Evolutionary conservation across 2,888 invertebrate species (phyloP), one percentile per base, ranked within the genome.

Genomic region (Tridacna crocea): DNA sequence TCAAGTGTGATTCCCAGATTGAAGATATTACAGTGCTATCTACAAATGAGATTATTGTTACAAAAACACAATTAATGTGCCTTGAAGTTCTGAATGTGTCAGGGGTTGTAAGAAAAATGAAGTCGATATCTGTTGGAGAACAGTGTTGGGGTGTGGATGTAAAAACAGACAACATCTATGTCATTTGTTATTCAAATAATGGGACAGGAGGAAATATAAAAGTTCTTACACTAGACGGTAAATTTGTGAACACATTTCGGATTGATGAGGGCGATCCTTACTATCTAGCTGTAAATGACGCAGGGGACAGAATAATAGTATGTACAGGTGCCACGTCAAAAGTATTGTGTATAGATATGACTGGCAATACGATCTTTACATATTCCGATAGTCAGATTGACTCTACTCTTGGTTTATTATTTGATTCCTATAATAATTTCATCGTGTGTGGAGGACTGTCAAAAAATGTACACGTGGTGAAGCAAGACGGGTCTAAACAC

Each of bases 391-490:
- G 8, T 2, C 4, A 47, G 11, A 3, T 68, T 0, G 10, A 68
- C 11, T 15, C 4, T 17, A 0, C 47, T 17, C n/a, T 15, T 3
- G 68, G 68, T 68, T 6, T 68, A 27, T 6, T 47, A 3, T 15
- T 68, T 46, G 68, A 68, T n/a, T 15, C 46, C n/a, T 6, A 46
- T 8, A 3, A 68, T 19, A 68, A 68, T 27, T 46, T 68, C 46
- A 13, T 68, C 0, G 68, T 68, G 4, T 46, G 46, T 47, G 68
- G 68, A 47, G 4, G 4, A 17, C 1, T 2, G 10, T 66, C 66
- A 10, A 66, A 66, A 19, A 66, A 27, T 19, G 19, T 66, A 26
- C 68, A 68, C 15, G 47, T 68, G 15, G 68, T 68, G 19, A 68
- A 47, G 0, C 46, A 68, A 68, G 47, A 46, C n/a, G 68, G 47